Percentiles rank a stretch among this genome's conserved stretches.
Conservation (phyloP, 1,140 invertebrate species). For the Pseudachorutes palmiensis region DNA sequence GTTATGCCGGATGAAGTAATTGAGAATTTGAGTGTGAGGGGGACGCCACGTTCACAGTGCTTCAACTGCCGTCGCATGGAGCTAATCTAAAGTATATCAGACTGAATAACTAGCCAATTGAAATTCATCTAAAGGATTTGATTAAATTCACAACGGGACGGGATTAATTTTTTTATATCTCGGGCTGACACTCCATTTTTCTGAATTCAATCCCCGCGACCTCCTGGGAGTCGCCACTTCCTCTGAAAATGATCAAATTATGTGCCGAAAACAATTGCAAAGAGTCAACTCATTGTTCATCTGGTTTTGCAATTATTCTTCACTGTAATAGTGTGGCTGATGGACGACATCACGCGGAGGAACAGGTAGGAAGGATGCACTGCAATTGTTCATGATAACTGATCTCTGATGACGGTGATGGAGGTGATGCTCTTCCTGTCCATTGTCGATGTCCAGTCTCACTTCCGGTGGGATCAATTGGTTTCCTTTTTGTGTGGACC, state of each 20-base stretch:
- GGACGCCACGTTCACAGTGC: neutral
- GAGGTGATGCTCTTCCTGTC: neutral
- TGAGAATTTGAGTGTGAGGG: neutral
- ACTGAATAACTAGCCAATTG: neutral
- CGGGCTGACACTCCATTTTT: too few species aligned
- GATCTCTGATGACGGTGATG: neutral
- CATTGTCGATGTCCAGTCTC: constrained; percentile 5
- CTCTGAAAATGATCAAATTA: too few species aligned
- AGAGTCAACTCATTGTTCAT: too few species aligned
- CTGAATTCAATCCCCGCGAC: too few species aligned
- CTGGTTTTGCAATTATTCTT: too few species aligned
- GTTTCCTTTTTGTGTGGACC: neutral
- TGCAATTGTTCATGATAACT: neutral
- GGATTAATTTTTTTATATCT: too few species aligned
- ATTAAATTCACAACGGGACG: neutral
- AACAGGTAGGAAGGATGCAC: neutral
- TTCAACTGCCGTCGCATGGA: neutral
- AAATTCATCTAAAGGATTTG: neutral
- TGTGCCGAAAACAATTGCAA: too few species aligned
- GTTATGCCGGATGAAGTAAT: neutral
- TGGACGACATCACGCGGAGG: too few species aligned
- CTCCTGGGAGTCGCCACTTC: too few species aligned
- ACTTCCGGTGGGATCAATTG: constrained; percentile 7
- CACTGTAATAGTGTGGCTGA: too few species aligned
- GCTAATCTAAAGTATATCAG: neutral